phyloP scores from a whole-genome alignment of 2,797 vertebrate genomes.

The Acanthornis magna region DNA sequence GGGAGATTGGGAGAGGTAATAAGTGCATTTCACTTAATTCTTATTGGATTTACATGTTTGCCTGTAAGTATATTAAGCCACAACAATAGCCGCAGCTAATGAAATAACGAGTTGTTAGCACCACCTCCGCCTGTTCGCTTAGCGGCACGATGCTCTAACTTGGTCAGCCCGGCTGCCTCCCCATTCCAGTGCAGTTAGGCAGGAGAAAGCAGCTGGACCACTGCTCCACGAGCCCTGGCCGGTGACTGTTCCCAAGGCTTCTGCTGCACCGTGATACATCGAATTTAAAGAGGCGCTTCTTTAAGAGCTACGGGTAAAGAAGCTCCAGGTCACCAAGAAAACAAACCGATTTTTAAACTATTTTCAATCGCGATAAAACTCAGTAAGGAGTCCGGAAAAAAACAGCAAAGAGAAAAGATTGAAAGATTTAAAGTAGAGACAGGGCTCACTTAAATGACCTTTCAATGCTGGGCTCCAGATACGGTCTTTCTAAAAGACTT shows the following conservation, averaged over 20 bases:
- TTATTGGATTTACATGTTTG: neutral
- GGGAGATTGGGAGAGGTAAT: neutral
- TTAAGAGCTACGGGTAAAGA: fast-evolving
- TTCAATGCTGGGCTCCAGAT: neutral
- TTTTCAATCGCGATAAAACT: neutral
- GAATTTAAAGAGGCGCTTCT: neutral
- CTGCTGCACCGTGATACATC: no score
- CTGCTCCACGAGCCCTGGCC: neutral
- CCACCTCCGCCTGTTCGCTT: neutral
- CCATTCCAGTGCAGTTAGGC: no score
- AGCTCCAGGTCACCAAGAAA: neutral
- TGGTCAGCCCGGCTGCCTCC: neutral
- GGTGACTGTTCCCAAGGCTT: neutral
- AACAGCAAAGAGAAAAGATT: neutral
- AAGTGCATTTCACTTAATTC: neutral
- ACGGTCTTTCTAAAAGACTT: neutral
- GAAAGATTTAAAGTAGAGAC: neutral
- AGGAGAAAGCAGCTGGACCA: fast-evolving
- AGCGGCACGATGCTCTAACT: neutral
- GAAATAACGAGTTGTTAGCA: neutral
- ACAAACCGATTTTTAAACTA: neutral
- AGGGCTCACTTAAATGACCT: neutral
- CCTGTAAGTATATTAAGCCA: neutral
- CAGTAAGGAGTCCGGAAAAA: neutral
- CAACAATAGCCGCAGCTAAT: neutral